phyloP scores from a whole-genome alignment of 2,888 invertebrate genomes.

The Muschampia plurimacula region DNA sequence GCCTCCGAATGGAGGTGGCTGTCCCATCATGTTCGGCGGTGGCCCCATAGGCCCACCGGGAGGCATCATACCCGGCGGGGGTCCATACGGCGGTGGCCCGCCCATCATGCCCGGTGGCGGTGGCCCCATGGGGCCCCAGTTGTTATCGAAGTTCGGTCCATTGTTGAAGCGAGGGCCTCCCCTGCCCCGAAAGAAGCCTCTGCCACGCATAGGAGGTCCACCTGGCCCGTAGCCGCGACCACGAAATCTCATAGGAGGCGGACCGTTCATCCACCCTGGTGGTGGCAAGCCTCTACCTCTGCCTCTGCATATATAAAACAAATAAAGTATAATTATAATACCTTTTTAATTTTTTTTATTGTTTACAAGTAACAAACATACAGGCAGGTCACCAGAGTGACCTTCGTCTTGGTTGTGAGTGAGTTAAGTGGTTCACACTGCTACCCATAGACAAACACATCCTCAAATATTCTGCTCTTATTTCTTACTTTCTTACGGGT shows the following conservation, averaged over 20 bases:
- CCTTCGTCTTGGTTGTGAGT: too few species aligned
- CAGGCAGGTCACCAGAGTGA: neutral
- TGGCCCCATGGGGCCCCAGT: conserved; percentile 89
- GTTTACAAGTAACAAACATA: neutral
- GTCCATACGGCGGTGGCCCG: conserved; percentile 76
- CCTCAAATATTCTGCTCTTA: neutral
- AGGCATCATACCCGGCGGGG: conserved; percentile 85
- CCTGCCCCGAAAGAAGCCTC: conserved; percentile 82
- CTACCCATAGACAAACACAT: neutral
- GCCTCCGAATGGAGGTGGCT: conserved; percentile 82
- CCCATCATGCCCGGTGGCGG: conserved; percentile 85
- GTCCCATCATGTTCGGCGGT: conserved; percentile 85
- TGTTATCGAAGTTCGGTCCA: conserved; percentile 85
- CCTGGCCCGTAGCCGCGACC: conserved; percentile 89
- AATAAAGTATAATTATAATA: neutral
- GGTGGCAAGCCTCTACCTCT: conserved; percentile 71
- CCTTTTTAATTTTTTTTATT: neutral
- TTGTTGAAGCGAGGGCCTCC: conserved; percentile 80
- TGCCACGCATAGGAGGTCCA: conserved; percentile 84
- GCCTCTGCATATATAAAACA: conserved; percentile 52
- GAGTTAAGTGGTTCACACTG: neutral
- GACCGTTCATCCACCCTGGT: conserved; percentile 80
- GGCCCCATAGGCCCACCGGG: conserved; percentile 85
- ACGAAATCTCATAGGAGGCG: conserved; percentile 88
- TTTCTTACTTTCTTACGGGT: too few species aligned